Evolutionary conservation across 2,113 vertebrate species (phyloP).

Genomic region (Oceanites oceanicus): DNA sequence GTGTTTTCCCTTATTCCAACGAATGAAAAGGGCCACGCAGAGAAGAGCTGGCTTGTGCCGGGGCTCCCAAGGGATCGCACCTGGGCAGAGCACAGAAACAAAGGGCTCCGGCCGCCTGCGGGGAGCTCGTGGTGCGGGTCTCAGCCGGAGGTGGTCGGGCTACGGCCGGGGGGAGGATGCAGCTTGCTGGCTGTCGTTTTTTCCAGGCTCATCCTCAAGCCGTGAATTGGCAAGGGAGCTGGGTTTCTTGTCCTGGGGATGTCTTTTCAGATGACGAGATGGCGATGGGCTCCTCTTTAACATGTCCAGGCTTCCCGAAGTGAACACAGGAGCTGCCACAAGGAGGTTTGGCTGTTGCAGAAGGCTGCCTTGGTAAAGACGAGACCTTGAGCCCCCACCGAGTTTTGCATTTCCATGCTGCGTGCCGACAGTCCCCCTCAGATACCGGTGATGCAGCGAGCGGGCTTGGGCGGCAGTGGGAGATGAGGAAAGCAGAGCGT

Average conservation of each 20-base stretch:
- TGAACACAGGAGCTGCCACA: neutral
- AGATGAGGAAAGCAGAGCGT: fast-evolving
- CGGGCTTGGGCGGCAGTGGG: neutral
- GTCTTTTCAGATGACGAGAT: fast-evolving
- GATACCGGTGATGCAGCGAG: neutral
- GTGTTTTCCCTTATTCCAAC: neutral
- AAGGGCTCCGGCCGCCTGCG: fast-evolving
- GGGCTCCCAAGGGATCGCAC: neutral
- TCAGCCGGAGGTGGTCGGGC: fast-evolving
- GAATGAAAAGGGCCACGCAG: neutral
- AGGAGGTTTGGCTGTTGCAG: neutral
- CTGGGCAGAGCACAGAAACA: neutral
- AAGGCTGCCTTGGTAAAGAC: neutral
- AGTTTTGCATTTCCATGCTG: neutral
- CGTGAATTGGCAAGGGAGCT: neutral
- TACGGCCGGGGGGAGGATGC: fast-evolving
- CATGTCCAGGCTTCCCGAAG: neutral
- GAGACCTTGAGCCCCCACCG: neutral
- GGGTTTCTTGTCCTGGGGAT: neutral
- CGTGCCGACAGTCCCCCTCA: neutral
- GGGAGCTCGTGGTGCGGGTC: fast-evolving
- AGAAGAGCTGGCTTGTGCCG: neutral
- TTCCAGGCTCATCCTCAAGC: neutral
- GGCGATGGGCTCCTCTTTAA: neutral
- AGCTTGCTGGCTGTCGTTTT: neutral